Evolutionary conservation across 2,888 invertebrate genomes (phyloP).

Genomic region (Blomia tropicalis): DNA sequence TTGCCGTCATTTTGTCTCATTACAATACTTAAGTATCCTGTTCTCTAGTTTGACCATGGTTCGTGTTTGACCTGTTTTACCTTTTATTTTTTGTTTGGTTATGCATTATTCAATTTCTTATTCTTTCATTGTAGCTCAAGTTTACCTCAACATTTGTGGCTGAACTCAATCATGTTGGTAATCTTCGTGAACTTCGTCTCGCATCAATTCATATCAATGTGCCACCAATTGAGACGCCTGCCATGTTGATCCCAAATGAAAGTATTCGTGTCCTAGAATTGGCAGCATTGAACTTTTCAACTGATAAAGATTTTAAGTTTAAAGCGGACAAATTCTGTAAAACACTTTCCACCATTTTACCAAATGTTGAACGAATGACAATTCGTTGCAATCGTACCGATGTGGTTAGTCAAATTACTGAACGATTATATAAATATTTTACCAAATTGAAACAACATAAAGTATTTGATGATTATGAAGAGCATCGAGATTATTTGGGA

Average conservation of each 20-base stretch:
- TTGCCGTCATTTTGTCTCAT: neutral
- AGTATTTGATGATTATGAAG: neutral
- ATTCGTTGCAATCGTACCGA: neutral
- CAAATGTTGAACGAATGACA: neutral
- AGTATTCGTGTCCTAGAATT: neutral
- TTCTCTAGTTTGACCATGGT: slow-evolving; percentile 8
- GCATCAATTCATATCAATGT: slow-evolving; percentile 1
- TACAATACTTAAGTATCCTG: neutral
- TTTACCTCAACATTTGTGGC: neutral
- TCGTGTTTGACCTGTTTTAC: neutral
- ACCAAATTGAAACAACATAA: neutral
- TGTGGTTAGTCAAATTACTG: neutral
- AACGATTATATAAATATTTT: neutral
- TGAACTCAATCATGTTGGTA: neutral
- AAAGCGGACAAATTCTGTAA: neutral
- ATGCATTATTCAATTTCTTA: neutral
- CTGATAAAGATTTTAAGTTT: neutral
- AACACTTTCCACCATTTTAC: neutral
- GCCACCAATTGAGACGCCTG: neutral
- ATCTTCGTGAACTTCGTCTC: slow-evolving; percentile 1
- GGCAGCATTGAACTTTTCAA: neutral
- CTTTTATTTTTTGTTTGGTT: slow-evolving; percentile 7
- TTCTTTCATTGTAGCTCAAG: neutral
- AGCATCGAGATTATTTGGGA: neutral
- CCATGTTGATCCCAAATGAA: neutral